These are phyloP conservation scores for Abrostola triplasia DNA, from an alignment of 2,888 invertebrate genomes.

Conservation along the genomic window DNA sequence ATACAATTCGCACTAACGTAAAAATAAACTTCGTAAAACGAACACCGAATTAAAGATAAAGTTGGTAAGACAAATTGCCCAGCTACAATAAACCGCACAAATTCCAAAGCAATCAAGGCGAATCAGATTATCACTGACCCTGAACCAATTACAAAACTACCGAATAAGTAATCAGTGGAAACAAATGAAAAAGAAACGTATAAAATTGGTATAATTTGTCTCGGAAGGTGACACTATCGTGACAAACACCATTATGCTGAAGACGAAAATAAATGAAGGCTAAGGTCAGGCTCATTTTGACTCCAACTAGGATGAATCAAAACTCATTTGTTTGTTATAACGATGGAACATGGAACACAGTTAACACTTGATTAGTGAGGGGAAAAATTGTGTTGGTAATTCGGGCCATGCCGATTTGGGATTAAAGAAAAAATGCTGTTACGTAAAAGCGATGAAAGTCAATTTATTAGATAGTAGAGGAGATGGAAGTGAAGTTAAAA, in stretches of 20 bases:
- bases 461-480: neutral
- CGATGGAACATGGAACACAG: neutral
- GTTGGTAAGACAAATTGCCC: constrained; percentile 9
- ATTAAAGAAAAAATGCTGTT: neutral
- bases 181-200: constrained; percentile 43
- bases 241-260: constrained; percentile 55
- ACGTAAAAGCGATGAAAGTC: neutral
- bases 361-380: constrained; percentile 7
- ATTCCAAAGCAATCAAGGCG: constrained; percentile 24
- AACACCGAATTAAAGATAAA: neutral
- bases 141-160: constrained; percentile 28
- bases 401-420: neutral
- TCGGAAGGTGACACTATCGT: constrained; percentile 53
- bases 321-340: constrained; percentile 15
- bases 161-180: constrained; percentile 35
- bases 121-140: constrained; percentile 31
- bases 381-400: constrained; percentile 1
- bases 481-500: neutral
- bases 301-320: constrained; percentile 25
- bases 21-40: neutral
- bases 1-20: too few species aligned
- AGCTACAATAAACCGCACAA: constrained; percentile 4
- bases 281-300: constrained; percentile 42
- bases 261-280: constrained; percentile 55
- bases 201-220: constrained; percentile 57